Evolutionary conservation across 2,888 invertebrate genomes (phyloP), one percentile per base, ranked within the genome.

Genomic region (Diogma glabrata): DNA sequence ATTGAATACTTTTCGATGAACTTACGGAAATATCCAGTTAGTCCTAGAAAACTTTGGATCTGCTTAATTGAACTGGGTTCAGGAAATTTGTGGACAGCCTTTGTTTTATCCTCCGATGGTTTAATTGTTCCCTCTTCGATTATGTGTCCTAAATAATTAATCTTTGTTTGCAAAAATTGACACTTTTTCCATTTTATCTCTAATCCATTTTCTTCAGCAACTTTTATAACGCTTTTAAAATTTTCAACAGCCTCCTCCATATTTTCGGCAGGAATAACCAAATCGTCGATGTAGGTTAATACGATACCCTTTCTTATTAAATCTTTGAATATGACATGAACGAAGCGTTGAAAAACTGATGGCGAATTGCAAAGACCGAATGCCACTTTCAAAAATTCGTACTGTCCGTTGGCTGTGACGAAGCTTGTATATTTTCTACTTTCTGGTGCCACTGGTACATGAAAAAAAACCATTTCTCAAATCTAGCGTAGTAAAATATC

Each of bases 281-380:
- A 12, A 19, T 51, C 51, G 16, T 51, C 51, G 43, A 51, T 14
- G 20, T 51, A 51, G 4, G 23, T 4, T 3, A 20, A 8, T 4
- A 51, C 9, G 2, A 51, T 38, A 8, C 12, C n/a, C 26, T 38
- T 26, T 26, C 14, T 8, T 16, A 47, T 47, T 40, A 47, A 38
- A n/a, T 22, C n/a, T 17, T 16, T 9, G n/a, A 36, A 51, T 10
- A 47, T 16, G 1, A n/a, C 10, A 22, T 47, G 33, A 7, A 47
- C 45, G 30, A 47, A 51, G 20, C 65, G 45, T 16, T 56, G 62
- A 47, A 67, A 65, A 17, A 61, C 57, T 12, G 16, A n/a, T n/a
- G n/a, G n/a, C n/a, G n/a, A n/a, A n/a, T 62, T 64, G 36, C 61
- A 64, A 9, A 66, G 46, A 4, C 67, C 68, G 58, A 69, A 70